Conservation (phyloP, 2,888 invertebrate species). For the Calephelis perditalis region DNA sequence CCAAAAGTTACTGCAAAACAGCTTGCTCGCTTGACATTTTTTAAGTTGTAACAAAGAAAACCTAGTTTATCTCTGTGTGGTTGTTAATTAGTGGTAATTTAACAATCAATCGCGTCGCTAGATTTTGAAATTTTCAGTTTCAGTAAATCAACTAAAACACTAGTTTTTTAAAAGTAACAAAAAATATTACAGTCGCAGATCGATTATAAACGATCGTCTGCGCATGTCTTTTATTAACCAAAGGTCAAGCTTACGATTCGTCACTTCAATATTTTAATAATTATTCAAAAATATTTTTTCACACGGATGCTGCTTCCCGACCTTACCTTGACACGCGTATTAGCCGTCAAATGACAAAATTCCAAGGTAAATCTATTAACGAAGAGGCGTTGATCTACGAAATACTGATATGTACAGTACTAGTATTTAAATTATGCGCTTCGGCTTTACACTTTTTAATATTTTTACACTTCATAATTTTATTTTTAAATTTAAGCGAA, state of each 20-base stretch:
- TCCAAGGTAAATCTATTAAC: slow-evolving; percentile 6
- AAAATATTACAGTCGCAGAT: not conserved
- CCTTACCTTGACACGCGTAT: slow-evolving; percentile 1
- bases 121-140: no score
- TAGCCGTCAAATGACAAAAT: slow-evolving; percentile 9
- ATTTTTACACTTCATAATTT: no score
- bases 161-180: not conserved
- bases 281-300: not conserved
- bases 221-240: not conserved
- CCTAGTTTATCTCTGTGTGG: no score
- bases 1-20: no score
- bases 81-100: no score
- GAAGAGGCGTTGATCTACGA: not conserved
- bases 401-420: slow-evolving; percentile 3
- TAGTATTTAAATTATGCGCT: no score
- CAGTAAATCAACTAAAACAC: no score
- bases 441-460: no score
- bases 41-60: no score
- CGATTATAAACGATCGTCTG: not conserved
- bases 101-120: no score
- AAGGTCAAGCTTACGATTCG: not conserved
- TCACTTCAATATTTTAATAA: not conserved
- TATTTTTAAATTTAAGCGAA: no score
- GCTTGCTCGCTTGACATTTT: no score
- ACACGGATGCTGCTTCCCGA: not conserved